Evolutionary conservation across 92 coral and sea anemone species (phyloP), one percentile per base, ranked within the genome.

Genomic region (Bergia sp.): DNA sequence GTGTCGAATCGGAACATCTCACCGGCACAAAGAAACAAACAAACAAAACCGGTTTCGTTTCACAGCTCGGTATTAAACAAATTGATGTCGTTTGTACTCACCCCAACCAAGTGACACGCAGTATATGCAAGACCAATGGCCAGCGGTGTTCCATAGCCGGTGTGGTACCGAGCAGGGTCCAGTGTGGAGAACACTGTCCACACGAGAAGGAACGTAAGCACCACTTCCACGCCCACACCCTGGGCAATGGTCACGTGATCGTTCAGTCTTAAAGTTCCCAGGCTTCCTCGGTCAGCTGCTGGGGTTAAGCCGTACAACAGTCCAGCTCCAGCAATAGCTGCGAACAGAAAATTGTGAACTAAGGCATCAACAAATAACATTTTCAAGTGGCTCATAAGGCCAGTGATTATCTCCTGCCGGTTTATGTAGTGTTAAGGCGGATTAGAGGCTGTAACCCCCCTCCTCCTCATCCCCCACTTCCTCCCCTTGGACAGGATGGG

Each of bases 131-230:
- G 82, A 18, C 99, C 99, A 61, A 96, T 93, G 85, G 96, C 92
- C 93, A 96, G 94, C 91, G 99, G 99, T 78, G 92, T 92, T 67
- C 98, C 98, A 77, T 92, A 95, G 1, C 96, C 99, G 3, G 93
- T 88, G 88, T 88, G 85, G 67, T 88, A 80, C 66, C 99, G 90
- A 55, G 81, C 89, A 3, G 96, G 92, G 78, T 96, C 99, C 4
- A 93, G 92, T 41, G 89, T 92, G 5, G 98, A 92, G 47, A 94
- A 95, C 16, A 95, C 93, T 43, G 91, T 86, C 72, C 96, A 91
- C 66, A 96, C 96, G 36, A 95, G 89, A 45, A 95, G 84, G 77
- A 95, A 94, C 1, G 99, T 92, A 7, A 95, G 91, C 79, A 94
- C 82, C 1, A 94, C 90, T 57, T 96, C 99, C 61, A 91, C 76